Conservation (phyloP, 1,140 invertebrate genomes). For the Hyposmocoma kahamanoa region DNA sequence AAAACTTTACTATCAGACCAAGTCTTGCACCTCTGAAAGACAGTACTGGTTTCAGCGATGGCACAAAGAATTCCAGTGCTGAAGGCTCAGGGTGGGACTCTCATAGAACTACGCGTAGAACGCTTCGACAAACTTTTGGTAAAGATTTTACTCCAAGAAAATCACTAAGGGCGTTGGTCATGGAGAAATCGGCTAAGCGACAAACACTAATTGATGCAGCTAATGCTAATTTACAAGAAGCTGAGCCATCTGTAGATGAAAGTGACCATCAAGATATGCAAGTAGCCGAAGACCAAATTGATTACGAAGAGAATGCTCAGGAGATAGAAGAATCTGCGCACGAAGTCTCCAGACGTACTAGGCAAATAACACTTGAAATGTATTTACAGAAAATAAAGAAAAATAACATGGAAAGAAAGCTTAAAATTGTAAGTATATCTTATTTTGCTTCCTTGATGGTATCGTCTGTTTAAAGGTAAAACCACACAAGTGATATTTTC, state of each 20-base stretch:
- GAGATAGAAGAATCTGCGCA: constrained; percentile 19
- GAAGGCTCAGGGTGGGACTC: constrained; percentile 59
- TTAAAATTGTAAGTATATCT: constrained; percentile 38
- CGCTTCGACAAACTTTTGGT: constrained; percentile 51
- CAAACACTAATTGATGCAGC: constrained; percentile 18
- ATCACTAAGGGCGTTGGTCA: constrained; percentile 50
- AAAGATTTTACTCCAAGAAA: constrained; percentile 55
- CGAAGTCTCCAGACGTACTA: constrained; percentile 26
- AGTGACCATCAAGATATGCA: constrained; percentile 9
- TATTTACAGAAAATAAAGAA: constrained; percentile 43
- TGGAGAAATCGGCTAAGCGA: constrained; percentile 56
- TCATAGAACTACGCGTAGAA: constrained; percentile 55
- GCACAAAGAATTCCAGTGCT: constrained; percentile 37
- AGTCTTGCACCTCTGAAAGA: constrained; percentile 35
- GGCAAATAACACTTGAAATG: constrained; percentile 34
- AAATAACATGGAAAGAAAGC: constrained; percentile 32
- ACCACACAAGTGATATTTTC: too few relatives aligned
- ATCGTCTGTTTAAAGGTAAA: too few relatives aligned
- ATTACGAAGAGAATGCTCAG: constrained; percentile 2
- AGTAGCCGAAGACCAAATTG: constrained; percentile 8
- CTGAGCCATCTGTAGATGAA: constrained; percentile 37
- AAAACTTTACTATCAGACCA: constrained; percentile 27
- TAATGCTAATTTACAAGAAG: constrained; percentile 21
- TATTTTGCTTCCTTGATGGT: too few relatives aligned
- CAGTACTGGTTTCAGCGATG: constrained; percentile 35